phyloP scores from a whole-genome alignment of 2,888 invertebrate species.

The Melikaiella ostensackeni region DNA sequence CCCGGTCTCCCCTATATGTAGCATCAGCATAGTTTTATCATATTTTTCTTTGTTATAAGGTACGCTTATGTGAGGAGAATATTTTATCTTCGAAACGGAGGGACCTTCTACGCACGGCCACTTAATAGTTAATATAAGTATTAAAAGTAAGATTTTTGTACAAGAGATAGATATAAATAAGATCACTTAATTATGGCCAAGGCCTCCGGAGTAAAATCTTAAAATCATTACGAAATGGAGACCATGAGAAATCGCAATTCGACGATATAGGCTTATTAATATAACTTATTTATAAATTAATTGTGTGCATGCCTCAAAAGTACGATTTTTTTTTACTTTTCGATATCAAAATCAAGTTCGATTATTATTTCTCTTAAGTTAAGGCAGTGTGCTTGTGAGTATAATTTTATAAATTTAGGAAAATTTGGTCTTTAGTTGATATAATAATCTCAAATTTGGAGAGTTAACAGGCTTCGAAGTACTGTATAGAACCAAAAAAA shows the following conservation, averaged over 20 bases:
- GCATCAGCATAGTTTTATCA: slow-evolving; percentile 7
- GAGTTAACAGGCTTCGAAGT: no score
- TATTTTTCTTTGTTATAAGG: slow-evolving; percentile 23
- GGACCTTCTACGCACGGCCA: slow-evolving; percentile 13
- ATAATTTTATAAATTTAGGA: not conserved
- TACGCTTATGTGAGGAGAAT: slow-evolving; percentile 13
- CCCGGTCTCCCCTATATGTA: slow-evolving; percentile 31
- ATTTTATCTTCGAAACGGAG: slow-evolving; percentile 17
- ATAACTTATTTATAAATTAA: not conserved
- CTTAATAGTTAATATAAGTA: slow-evolving; percentile 19
- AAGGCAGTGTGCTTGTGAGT: not conserved
- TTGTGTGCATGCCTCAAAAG: not conserved
- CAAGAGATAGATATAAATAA: slow-evolving; percentile 45
- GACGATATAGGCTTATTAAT: not conserved
- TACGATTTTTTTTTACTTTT: not conserved
- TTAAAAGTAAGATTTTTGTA: slow-evolving; percentile 46
- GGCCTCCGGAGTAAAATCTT: slow-evolving; percentile 7
- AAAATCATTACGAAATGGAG: slow-evolving; percentile 22
- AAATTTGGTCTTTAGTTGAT: not conserved
- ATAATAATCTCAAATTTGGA: no score
- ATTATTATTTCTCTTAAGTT: not conserved
- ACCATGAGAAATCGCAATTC: not conserved
- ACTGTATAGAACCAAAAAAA: no score
- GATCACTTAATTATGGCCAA: slow-evolving; percentile 48
- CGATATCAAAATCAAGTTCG: not conserved